These are phyloP conservation scores for Anthophora plumipes DNA, from an alignment of 2,888 invertebrate species.

Conservation along the genomic window DNA sequence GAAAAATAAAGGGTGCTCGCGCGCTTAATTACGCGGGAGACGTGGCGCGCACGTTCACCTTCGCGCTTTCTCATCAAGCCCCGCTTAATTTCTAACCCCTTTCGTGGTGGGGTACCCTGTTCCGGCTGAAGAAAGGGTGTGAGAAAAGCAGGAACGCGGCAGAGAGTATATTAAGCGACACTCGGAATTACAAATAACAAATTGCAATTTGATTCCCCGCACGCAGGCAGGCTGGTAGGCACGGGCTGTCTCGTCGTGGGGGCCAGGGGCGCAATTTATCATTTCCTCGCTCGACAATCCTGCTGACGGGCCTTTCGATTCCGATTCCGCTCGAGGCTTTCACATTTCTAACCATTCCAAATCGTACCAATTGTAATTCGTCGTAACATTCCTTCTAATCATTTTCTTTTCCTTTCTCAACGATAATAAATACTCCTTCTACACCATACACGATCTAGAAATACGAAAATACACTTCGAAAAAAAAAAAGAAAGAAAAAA, in stretches of 20 bases:
- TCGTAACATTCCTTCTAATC: too few relatives aligned
- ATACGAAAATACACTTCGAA: too few relatives aligned
- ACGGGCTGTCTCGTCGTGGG: conserved; percentile 54
- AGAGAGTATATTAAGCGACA: conserved; percentile 84
- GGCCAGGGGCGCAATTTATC: conserved; percentile 84
- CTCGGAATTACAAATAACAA: conserved; percentile 85
- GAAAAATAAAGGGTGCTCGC: conserved; percentile 46
- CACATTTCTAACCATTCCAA: too few relatives aligned
- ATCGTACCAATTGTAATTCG: too few relatives aligned
- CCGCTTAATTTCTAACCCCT: conserved; percentile 80
- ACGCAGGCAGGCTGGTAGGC: conserved; percentile 62
- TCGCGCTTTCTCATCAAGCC: conserved; percentile 69
- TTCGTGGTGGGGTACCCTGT: conserved; percentile 33
- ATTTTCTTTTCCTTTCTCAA: too few relatives aligned
- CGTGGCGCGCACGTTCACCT: conserved; percentile 54
- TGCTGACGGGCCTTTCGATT: conserved; percentile 76
- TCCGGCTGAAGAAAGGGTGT: conserved; percentile 60
- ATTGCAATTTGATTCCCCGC: conserved; percentile 85
- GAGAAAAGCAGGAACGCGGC: conserved; percentile 64
- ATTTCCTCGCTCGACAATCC: conserved; percentile 83
- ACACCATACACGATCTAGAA: too few relatives aligned
- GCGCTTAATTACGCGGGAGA: conserved; percentile 49
- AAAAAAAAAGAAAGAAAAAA: too few relatives aligned
- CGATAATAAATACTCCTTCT: too few relatives aligned
- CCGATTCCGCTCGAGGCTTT: conserved; percentile 53